phyloP scores from a whole-genome alignment of 30 jellyfish, hydroid and myxozoan genomes.

The Chironex yamaguchii region DNA sequence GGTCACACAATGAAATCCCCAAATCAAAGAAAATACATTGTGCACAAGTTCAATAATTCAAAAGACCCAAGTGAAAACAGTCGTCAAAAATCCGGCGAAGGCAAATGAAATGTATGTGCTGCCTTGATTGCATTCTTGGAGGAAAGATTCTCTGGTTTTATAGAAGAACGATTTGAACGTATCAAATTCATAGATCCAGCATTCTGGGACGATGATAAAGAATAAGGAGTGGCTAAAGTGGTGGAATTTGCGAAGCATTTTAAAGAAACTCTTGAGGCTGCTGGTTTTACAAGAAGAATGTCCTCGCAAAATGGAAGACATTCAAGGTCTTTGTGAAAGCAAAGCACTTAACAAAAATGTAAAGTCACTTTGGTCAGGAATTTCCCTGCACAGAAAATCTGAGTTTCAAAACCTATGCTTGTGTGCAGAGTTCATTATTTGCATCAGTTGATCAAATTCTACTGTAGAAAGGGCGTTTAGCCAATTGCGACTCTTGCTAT shows the following conservation, averaged over 20 bases:
- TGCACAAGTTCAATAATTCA: not conserved
- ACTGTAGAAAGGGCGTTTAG: conserved; percentile 56
- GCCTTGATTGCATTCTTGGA: not conserved
- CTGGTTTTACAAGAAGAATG: not conserved
- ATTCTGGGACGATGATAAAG: conserved; percentile 27
- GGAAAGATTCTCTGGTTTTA: conserved; percentile 13
- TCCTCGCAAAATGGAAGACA: not conserved
- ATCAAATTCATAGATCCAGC: conserved; percentile 5
- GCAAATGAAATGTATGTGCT: not conserved
- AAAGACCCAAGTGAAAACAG: not conserved
- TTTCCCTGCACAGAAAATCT: not conserved
- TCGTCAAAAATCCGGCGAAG: conserved; percentile 18
- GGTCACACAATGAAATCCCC: conserved; percentile 15
- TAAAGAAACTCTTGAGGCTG: conserved; percentile 5
- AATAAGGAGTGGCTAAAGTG: not conserved
- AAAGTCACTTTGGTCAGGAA: not conserved
- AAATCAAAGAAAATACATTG: conserved; percentile 4
- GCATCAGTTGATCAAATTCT: conserved; percentile 34
- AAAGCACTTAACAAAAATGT: not conserved
- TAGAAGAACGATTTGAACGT: not conserved
- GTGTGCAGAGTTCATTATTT: conserved; percentile 6
- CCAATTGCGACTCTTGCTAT: not conserved
- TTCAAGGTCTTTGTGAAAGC: conserved; percentile 10
- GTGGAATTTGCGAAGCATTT: not conserved
- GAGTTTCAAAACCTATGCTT: conserved; percentile 37